Conservation (phyloP, 2,797 vertebrate species). For the Anolis apletophallus region DNA sequence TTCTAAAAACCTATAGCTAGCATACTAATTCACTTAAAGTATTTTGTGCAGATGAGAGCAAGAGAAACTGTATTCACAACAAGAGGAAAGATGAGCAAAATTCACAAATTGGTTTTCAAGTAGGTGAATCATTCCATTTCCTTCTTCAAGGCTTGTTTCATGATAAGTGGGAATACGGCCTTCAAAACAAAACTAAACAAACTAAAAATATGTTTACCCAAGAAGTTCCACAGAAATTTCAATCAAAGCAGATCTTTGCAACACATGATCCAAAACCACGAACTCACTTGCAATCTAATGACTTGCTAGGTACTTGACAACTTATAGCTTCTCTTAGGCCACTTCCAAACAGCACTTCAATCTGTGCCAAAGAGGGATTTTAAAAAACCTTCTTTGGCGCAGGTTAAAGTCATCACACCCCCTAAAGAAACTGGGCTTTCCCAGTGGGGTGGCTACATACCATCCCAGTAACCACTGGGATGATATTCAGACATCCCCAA, state of each 20-base stretch:
- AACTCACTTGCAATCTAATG: neutral
- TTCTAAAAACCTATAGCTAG: slow-evolving; percentile 5
- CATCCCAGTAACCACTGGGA: too few species aligned
- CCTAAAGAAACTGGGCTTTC: too few species aligned
- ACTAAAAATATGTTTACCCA: too few species aligned
- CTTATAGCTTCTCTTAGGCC: neutral
- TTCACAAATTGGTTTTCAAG: slow-evolving; percentile 18
- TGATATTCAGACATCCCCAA: too few species aligned
- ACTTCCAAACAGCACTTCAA: too few species aligned
- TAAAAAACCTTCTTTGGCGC: too few species aligned
- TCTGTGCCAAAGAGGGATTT: too few species aligned
- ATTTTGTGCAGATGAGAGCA: neutral
- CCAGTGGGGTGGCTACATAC: too few species aligned
- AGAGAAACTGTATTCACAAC: slow-evolving; percentile 7
- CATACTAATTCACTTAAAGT: slow-evolving; percentile 32
- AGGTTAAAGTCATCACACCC: too few species aligned
- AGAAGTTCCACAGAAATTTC: neutral
- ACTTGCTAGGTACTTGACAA: neutral
- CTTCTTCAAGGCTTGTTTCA: neutral
- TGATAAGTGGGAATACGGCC: slow-evolving; percentile 1
- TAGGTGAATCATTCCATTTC: neutral
- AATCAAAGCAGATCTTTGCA: neutral
- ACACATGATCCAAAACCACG: neutral
- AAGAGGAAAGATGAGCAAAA: neutral
- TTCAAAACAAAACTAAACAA: slow-evolving; percentile 12